Percentiles rank a stretch among this genome's conserved stretches.
phyloP scores from a whole-genome alignment of 2,113 vertebrate species.

The Colinus virginianus region DNA sequence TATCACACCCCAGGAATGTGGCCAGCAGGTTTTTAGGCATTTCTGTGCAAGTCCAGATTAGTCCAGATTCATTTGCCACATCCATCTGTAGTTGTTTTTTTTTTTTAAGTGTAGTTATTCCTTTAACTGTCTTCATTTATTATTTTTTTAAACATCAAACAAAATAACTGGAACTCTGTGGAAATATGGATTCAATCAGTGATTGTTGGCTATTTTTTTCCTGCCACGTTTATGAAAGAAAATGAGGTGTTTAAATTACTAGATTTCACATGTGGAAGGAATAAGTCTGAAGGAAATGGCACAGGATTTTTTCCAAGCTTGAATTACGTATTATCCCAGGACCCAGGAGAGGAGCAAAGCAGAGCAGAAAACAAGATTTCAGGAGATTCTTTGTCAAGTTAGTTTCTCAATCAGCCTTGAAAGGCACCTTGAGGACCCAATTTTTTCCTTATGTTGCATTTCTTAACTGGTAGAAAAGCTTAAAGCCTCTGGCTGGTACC shows the following conservation, averaged over 20 bases:
- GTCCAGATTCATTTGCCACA: slow-evolving; percentile 57
- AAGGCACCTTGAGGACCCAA: slow-evolving; percentile 68
- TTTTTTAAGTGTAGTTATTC: slow-evolving; percentile 40
- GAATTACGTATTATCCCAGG: slow-evolving; percentile 79
- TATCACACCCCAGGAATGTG: slow-evolving; percentile 60
- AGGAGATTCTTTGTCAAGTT: slow-evolving; percentile 70
- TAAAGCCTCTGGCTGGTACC: slow-evolving; percentile 24
- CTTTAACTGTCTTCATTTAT: slow-evolving; percentile 67
- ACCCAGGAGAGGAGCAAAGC: slow-evolving; percentile 75
- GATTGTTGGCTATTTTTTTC: slow-evolving; percentile 68
- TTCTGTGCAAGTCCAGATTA: slow-evolving; percentile 71
- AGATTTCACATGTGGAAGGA: slow-evolving; percentile 83
- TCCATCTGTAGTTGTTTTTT: slow-evolving; percentile 33
- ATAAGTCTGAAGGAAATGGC: slow-evolving; percentile 82
- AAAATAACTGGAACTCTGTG: slow-evolving; percentile 69
- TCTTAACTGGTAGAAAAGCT: slow-evolving; percentile 38
- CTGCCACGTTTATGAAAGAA: slow-evolving; percentile 75
- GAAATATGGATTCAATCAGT: slow-evolving; percentile 80
- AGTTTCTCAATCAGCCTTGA: slow-evolving; percentile 70
- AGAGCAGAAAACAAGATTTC: slow-evolving; percentile 76
- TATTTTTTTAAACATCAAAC: slow-evolving; percentile 56
- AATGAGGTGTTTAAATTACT: slow-evolving; percentile 85
- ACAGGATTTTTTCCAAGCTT: slow-evolving; percentile 80
- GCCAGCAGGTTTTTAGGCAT: slow-evolving; percentile 66
- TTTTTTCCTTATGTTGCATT: slow-evolving; percentile 68